These are phyloP conservation scores for Drosophila sp. DNA, from an alignment of 1,140 invertebrate species.

Conservation along the genomic window DNA sequence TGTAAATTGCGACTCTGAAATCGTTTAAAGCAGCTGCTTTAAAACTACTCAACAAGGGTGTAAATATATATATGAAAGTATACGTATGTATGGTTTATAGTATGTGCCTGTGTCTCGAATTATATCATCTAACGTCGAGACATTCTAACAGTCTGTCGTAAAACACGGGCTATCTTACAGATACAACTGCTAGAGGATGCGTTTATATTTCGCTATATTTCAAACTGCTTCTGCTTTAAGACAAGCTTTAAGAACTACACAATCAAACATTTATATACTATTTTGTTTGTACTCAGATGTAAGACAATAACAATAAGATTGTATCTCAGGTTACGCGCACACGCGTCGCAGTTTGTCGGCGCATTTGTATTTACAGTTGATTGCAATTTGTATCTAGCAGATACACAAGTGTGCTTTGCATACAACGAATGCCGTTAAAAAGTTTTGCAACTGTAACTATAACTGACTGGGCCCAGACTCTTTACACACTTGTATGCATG, in stretches of 20 bases:
- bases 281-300: background rate
- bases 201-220: no score
- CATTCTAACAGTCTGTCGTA: conserved; percentile 46
- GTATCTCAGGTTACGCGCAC: conserved; percentile 67
- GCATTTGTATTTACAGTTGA: conserved; percentile 73
- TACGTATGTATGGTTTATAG: no score
- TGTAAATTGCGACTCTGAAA: conserved; percentile 12
- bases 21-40: background rate
- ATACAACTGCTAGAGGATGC: background rate
- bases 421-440: conserved; percentile 63
- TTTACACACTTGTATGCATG: conserved; percentile 3
- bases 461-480: conserved; percentile 32
- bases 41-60: conserved; percentile 7
- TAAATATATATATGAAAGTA: background rate
- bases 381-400: conserved; percentile 70
- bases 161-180: no score
- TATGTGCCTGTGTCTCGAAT: conserved; percentile 1
- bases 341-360: conserved; percentile 66
- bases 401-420: conserved; percentile 68
- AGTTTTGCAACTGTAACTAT: conserved; percentile 35
- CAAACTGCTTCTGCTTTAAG: background rate
- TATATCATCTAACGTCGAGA: conserved; percentile 43
- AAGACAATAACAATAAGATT: conserved; percentile 42
- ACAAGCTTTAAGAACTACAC: background rate
- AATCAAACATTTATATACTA: background rate